Conservation (phyloP, 2,888 invertebrate species). For the Rotaria socialis region DNA sequence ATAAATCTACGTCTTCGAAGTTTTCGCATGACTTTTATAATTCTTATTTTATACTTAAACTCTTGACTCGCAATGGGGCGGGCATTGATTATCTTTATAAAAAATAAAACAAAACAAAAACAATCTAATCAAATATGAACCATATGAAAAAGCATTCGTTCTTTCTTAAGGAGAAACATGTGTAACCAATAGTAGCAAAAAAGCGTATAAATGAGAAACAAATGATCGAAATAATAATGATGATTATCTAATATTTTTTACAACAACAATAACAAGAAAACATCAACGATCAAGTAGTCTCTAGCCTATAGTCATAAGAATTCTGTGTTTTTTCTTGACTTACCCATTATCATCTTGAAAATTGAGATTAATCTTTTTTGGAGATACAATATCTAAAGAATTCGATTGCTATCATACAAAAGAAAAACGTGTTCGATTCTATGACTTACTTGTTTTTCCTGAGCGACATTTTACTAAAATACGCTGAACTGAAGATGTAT, state of each 20-base stretch:
- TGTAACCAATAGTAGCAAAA: not conserved
- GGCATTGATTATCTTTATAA: not conserved
- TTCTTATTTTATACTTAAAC: too few relatives aligned
- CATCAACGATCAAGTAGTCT: not conserved
- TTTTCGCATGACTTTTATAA: too few relatives aligned
- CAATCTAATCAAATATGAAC: not conserved
- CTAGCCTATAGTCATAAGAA: not conserved
- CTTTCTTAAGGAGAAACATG: not conserved
- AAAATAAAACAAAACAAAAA: not conserved
- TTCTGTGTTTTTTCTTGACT: not conserved
- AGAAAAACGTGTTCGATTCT: too few relatives aligned
- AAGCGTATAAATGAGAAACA: constrained; percentile 13
- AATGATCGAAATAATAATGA: not conserved
- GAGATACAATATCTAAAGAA: constrained; percentile 23
- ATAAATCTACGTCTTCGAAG: not conserved
- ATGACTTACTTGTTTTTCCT: constrained; percentile 26
- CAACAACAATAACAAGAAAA: not conserved
- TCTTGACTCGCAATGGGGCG: too few relatives aligned
- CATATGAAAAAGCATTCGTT: not conserved
- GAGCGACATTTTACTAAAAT: constrained; percentile 17
- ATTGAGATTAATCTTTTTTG: constrained; percentile 21
- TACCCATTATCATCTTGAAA: constrained; percentile 33
- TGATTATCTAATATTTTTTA: not conserved
- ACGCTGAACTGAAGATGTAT: not conserved
- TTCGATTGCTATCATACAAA: not conserved